Evolutionary conservation across 35 echinoderm and acorn worm genomes (phyloP).

Genomic region (Ophiothrix spiculata): DNA sequence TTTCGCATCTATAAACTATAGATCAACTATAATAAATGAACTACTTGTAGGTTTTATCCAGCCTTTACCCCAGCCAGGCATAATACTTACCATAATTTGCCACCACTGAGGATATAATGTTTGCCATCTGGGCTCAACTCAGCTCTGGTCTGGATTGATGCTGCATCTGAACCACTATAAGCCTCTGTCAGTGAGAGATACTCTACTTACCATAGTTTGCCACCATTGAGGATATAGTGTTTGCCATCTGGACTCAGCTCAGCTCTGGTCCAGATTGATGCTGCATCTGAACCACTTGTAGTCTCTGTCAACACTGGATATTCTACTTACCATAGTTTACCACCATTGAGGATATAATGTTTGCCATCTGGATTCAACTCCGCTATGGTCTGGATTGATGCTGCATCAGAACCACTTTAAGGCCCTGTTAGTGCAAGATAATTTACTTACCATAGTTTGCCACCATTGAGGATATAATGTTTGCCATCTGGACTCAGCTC

Average conservation of each 20-base stretch:
- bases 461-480: constrained; percentile 94
- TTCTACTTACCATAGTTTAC: constrained; percentile 83
- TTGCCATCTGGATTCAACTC: constrained; percentile 85
- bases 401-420: constrained; percentile 84
- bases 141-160: constrained; percentile 74
- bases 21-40: no score
- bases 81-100: constrained; percentile 82
- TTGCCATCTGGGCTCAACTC: constrained; percentile 86
- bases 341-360: constrained; percentile 91
- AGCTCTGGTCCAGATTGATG: constrained; percentile 85
- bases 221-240: constrained; percentile 94
- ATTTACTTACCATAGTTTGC: constrained; percentile 98
- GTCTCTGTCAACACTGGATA: no score
- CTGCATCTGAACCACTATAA: constrained; percentile 84
- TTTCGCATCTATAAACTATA: no score
- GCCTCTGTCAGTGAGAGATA: constrained; percentile 94
- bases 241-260: constrained; percentile 92
- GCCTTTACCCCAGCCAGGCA: no score
- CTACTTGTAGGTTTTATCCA: no score
- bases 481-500: constrained; percentile 92
- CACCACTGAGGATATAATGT: constrained; percentile 90
- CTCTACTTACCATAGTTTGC: constrained; percentile 98
- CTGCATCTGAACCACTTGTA: constrained; percentile 87
- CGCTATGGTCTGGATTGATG: constrained; percentile 73
- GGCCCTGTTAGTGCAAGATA: constrained; percentile 92